Conservation (phyloP, 2,797 vertebrate species). For the Parambassis ranga region DNA sequence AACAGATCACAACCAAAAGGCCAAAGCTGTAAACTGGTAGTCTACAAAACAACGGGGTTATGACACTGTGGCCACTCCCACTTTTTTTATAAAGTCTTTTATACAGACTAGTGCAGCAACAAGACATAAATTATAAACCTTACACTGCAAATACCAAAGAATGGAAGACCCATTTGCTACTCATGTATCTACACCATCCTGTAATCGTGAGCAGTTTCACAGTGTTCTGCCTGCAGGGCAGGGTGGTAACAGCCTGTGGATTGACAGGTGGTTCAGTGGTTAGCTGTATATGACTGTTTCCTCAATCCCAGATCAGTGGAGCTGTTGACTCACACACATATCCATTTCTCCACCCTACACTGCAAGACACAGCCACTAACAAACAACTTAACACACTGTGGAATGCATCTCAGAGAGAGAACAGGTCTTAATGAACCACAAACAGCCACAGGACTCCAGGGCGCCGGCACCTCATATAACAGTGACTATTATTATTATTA, state of each 20-base stretch:
- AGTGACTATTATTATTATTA: constrained; percentile 56
- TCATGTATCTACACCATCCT: constrained; percentile 36
- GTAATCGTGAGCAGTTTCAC: constrained; percentile 49
- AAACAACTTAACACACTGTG: constrained; percentile 53
- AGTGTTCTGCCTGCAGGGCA: constrained; percentile 46
- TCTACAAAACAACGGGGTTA: too few species aligned
- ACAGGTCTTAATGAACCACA: constrained; percentile 65
- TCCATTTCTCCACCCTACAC: constrained; percentile 36
- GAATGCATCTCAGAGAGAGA: constrained; percentile 54
- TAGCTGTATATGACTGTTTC: constrained; percentile 28
- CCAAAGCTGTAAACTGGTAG: too few species aligned
- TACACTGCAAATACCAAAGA: constrained; percentile 38
- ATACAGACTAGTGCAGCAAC: constrained; percentile 29
- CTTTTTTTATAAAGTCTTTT: too few species aligned
- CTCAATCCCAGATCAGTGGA: constrained; percentile 29
- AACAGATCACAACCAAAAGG: too few species aligned
- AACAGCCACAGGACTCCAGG: constrained; percentile 63
- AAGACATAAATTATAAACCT: constrained; percentile 45
- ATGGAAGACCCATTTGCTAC: constrained; percentile 18
- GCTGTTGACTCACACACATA: constrained; percentile 51
- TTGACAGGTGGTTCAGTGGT: constrained; percentile 46
- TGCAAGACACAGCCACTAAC: constrained; percentile 40
- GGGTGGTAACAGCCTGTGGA: constrained; percentile 43
- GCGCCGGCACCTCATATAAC: constrained; percentile 63
- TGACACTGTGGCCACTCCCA: too few species aligned